These are phyloP conservation scores for Ictidomys tridecemlineatus DNA, from an alignment of 2,113 vertebrate genomes.

Conservation along the genomic window DNA sequence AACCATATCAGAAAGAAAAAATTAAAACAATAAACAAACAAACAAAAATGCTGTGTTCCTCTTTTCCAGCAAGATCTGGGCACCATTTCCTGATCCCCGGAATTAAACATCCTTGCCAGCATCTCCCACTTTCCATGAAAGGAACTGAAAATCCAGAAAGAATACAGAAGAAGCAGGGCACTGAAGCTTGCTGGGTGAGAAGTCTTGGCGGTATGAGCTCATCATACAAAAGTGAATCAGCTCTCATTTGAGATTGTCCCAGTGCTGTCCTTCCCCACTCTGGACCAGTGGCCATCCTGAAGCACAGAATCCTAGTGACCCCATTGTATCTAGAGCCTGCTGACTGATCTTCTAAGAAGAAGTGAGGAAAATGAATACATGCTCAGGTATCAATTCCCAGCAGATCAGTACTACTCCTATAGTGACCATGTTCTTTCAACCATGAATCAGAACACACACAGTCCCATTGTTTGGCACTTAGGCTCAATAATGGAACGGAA, in stretches of 20 bases:
- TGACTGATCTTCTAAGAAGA: neutral
- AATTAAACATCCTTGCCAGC: neutral
- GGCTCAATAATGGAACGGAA: neutral
- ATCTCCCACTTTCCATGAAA: neutral
- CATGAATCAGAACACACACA: neutral
- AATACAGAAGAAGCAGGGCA: neutral
- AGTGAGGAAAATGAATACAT: neutral
- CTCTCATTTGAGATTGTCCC: no score
- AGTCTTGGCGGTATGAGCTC: neutral
- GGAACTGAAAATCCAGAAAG: neutral
- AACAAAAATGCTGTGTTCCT: neutral
- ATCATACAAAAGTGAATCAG: neutral
- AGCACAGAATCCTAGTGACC: neutral
- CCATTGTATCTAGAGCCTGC: neutral
- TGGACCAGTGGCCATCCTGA: neutral
- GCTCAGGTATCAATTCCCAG: neutral
- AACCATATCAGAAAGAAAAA: neutral
- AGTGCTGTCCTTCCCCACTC: neutral
- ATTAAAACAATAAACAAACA: neutral
- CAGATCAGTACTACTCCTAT: neutral
- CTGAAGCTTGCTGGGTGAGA: neutral
- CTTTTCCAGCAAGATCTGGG: conserved; percentile 11
- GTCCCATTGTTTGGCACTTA: neutral
- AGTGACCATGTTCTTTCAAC: neutral
- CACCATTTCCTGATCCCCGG: neutral